Evolutionary conservation across 2,888 invertebrate species (phyloP).

Genomic region (Plebejus anna): DNA sequence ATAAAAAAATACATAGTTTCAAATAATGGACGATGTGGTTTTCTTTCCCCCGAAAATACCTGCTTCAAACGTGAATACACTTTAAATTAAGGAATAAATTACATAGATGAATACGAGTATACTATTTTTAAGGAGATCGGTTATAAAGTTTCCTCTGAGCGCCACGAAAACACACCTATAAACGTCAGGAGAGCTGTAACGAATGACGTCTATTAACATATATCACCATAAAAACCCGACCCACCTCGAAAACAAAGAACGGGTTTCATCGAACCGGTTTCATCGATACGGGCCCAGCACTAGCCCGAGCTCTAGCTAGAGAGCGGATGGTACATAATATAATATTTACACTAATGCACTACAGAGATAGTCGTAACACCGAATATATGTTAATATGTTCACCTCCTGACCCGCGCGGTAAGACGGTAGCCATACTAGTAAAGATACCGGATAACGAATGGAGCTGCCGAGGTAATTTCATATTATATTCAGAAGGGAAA

Average conservation of each 20-base stretch:
- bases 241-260: constrained; percentile 27
- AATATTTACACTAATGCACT: constrained; percentile 5
- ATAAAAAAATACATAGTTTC: constrained; percentile 77
- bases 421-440: constrained; percentile 4
- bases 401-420: background rate
- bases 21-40: constrained; percentile 65
- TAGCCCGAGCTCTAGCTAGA: background rate
- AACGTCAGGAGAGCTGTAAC: constrained; percentile 22
- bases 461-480: background rate
- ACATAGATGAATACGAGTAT: background rate
- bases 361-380: constrained; percentile 10
- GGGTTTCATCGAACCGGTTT: constrained; percentile 20
- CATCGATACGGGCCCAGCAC: constrained; percentile 1
- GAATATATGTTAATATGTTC: constrained; percentile 6
- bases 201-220: constrained; percentile 28
- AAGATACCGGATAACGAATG: constrained; percentile 2
- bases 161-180: constrained; percentile 25
- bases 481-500: constrained; percentile 16
- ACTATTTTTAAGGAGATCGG: constrained; percentile 1
- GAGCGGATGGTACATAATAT: background rate
- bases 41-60: constrained; percentile 37
- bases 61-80: background rate
- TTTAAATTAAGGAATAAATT: background rate
- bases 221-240: constrained; percentile 27
- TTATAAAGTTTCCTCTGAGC: constrained; percentile 23